These are phyloP conservation scores for Pseudorhombus dupliciocellatus DNA, from an alignment of 2,113 vertebrate species.

Conservation along the genomic window DNA sequence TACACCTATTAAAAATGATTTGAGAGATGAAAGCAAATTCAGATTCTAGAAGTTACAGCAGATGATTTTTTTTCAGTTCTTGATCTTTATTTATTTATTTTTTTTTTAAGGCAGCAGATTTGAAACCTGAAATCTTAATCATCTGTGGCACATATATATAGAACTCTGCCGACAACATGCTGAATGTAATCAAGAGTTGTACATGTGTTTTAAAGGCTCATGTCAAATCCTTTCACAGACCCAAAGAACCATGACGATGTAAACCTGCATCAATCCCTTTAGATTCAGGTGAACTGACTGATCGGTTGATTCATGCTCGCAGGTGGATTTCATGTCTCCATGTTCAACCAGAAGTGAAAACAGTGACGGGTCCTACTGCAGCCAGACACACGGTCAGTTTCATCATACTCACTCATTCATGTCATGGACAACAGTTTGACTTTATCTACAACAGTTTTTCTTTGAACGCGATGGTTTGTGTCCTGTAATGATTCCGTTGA, in stretches of 20 bases:
- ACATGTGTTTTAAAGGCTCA: background rate
- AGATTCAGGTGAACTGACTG: background rate
- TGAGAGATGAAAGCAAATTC: no score
- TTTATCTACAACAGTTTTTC: background rate
- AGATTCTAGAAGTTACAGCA: no score
- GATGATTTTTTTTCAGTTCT: background rate
- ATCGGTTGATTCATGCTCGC: slow-evolving; percentile 11
- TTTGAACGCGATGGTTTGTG: background rate
- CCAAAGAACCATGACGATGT: background rate
- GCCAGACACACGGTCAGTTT: slow-evolving; percentile 54
- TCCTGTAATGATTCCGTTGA: background rate
- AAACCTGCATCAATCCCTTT: no score
- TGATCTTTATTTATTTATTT: background rate
- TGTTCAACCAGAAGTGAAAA: slow-evolving; percentile 50
- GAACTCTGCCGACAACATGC: background rate
- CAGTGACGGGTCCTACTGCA: slow-evolving; percentile 31
- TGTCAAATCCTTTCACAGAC: background rate
- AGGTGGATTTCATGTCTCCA: slow-evolving; percentile 61
- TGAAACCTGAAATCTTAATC: background rate
- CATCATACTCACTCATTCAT: no score
- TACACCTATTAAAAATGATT: background rate
- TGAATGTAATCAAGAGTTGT: no score
- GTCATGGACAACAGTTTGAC: no score
- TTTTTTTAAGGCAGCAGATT: background rate
- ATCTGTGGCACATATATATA: background rate